phyloP scores from a whole-genome alignment of 2,888 invertebrate species.

The Thera obeliscata region DNA sequence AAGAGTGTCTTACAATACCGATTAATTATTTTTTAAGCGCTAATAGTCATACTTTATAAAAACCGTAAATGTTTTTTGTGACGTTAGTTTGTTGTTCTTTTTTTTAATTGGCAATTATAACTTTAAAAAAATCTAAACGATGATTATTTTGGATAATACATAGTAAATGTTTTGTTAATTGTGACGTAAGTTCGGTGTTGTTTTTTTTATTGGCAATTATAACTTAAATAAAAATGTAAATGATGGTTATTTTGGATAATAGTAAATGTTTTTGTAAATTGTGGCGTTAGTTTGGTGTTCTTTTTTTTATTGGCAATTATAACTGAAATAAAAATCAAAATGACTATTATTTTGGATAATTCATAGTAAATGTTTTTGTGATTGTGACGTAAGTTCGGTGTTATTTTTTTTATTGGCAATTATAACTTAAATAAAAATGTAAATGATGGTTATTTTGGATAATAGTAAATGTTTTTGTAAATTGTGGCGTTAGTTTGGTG shows the following conservation, averaged over 20 bases:
- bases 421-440: not conserved
- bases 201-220: not conserved
- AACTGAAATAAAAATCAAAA: not conserved
- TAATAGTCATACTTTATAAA: no score
- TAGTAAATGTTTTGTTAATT: no score
- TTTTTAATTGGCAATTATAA: not conserved
- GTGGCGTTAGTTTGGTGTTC: slow-evolving; percentile 2
- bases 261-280: no score
- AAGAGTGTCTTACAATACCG: not conserved
- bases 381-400: no score
- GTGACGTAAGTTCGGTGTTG: no score
- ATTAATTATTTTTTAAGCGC: not conserved
- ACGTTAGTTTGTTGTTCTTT: not conserved
- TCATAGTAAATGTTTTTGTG: no score
- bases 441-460: not conserved
- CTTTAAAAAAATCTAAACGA: not conserved
- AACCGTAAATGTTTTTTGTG: not conserved
- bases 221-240: no score
- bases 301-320: not conserved
- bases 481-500: slow-evolving; percentile 7
- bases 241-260: not conserved
- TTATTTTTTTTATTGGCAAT: no score
- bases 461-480: not conserved
- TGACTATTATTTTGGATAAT: not conserved
- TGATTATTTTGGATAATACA: not conserved